Percentiles rank a stretch among this genome's conserved stretches.
Evolutionary conservation across 1,140 invertebrate genomes (phyloP).

Genomic region (Drosophila ananassae): DNA sequence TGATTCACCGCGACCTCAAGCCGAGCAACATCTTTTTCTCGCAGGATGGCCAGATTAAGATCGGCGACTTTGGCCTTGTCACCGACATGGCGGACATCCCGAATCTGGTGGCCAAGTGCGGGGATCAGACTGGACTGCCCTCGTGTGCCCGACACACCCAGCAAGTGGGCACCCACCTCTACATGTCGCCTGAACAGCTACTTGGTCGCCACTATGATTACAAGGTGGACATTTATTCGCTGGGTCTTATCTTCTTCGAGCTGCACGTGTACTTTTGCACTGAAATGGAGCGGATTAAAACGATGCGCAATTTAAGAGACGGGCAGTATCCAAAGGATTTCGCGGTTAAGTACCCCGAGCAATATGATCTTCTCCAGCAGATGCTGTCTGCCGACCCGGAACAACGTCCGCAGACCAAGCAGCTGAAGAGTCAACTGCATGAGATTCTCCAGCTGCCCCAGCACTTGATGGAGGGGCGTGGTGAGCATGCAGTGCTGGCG

Average conservation of each 20-base stretch:
- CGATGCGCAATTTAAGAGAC: slow-evolving; percentile 87
- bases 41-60: slow-evolving; percentile 94
- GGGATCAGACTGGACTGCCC: slow-evolving; percentile 61
- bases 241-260: slow-evolving; percentile 97
- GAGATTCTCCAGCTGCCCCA: slow-evolving; percentile 65
- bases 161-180: slow-evolving; percentile 92
- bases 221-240: slow-evolving; percentile 98
- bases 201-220: slow-evolving; percentile 92
- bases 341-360: slow-evolving; percentile 86
- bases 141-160: slow-evolving; percentile 85
- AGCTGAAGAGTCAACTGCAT: slow-evolving; percentile 85
- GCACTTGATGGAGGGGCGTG: slow-evolving; percentile 58
- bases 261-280: slow-evolving; percentile 94
- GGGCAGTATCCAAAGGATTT: slow-evolving; percentile 90
- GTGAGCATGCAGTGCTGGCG: slow-evolving; percentile 59
- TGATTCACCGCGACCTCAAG: slow-evolving; percentile 98
- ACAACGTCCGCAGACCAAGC: slow-evolving; percentile 90
- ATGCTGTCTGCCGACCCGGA: slow-evolving; percentile 91
- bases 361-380: slow-evolving; percentile 88
- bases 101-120: slow-evolving; percentile 81
- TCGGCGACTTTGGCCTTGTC: slow-evolving; percentile 98
- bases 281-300: slow-evolving; percentile 92
- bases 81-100: slow-evolving; percentile 91
- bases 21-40: slow-evolving; percentile 99
- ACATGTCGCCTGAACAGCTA: slow-evolving; percentile 98